Evolutionary conservation across 2,113 vertebrate genomes (phyloP).

Genomic region (Misgurnus anguillicaudatus): DNA sequence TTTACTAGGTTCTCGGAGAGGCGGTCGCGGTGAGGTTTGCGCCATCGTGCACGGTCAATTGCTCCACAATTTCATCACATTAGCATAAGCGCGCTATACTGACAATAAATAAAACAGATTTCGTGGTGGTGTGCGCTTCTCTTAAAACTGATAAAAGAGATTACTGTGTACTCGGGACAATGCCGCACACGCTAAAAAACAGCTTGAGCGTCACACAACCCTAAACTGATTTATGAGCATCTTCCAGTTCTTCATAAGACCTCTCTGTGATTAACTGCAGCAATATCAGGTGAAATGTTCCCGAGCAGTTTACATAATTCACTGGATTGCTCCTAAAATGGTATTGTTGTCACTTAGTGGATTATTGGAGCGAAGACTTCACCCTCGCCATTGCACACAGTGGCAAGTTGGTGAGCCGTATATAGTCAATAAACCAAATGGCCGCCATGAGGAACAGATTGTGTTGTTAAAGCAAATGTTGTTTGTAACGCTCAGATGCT

Average conservation of each 20-base stretch:
- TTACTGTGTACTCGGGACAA: slow-evolving; percentile 46
- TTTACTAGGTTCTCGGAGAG: not conserved
- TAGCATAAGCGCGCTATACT: slow-evolving; percentile 38
- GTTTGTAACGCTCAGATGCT: slow-evolving; percentile 69
- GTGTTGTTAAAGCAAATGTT: slow-evolving; percentile 75
- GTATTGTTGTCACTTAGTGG: slow-evolving; percentile 66
- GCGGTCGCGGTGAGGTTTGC: slow-evolving; percentile 1
- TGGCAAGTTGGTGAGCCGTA: slow-evolving; percentile 60
- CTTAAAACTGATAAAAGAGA: slow-evolving; percentile 45
- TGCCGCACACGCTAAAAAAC: slow-evolving; percentile 38
- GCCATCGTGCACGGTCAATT: slow-evolving; percentile 14
- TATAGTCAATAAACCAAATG: slow-evolving; percentile 76
- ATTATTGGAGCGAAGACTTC: slow-evolving; percentile 67
- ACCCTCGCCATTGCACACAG: slow-evolving; percentile 56
- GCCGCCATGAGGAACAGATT: slow-evolving; percentile 74
- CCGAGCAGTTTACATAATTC: slow-evolving; percentile 72
- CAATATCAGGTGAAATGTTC: slow-evolving; percentile 69
- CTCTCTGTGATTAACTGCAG: slow-evolving; percentile 71
- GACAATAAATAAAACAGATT: slow-evolving; percentile 50
- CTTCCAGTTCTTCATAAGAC: slow-evolving; percentile 64
- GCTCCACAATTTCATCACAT: slow-evolving; percentile 47
- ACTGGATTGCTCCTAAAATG: slow-evolving; percentile 65
- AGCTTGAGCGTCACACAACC: slow-evolving; percentile 28
- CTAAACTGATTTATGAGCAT: slow-evolving; percentile 68
- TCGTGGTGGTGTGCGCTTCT: slow-evolving; percentile 33